Percentiles rank a stretch among this genome's conserved stretches.
Conservation (phyloP, 1,140 invertebrate genomes). For the Conopomorpha cramerella region DNA sequence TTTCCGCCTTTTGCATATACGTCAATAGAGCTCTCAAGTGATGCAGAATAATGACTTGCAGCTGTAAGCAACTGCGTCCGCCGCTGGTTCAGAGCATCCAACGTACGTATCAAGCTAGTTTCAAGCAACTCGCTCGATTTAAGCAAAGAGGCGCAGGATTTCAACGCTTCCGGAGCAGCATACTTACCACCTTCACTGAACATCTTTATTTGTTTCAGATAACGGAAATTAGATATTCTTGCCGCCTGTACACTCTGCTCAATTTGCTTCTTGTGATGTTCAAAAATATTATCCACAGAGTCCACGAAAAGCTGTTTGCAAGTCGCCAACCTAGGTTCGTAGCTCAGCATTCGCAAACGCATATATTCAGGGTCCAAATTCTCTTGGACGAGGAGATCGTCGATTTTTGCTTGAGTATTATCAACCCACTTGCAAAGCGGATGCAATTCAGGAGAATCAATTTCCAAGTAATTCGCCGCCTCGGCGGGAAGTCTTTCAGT, state of each 20-base stretch:
- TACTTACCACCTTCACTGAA: constrained; percentile 32
- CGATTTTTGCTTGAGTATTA: constrained; percentile 17
- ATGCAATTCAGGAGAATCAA: constrained; percentile 30
- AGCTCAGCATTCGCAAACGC: constrained; percentile 33
- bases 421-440: constrained; percentile 21
- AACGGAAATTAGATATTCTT: constrained; percentile 26
- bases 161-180: constrained; percentile 20
- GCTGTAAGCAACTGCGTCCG: constrained; percentile 20
- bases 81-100: constrained; percentile 21
- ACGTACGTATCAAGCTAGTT: constrained; percentile 9
- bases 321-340: constrained; percentile 20
- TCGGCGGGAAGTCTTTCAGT: constrained; percentile 19
- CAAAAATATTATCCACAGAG: constrained; percentile 17
- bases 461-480: constrained; percentile 15
- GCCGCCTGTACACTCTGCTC: constrained; percentile 21
- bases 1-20: no score
- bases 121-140: constrained; percentile 24
- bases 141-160: constrained; percentile 14
- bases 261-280: constrained; percentile 18
- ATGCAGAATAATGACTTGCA: no score
- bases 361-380: constrained; percentile 21
- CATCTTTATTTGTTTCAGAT: constrained; percentile 23
- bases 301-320: constrained; percentile 21
- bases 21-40: no score
- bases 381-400: constrained; percentile 11